Conservation (phyloP, 2,113 vertebrate genomes). For the Okapia johnstoni region DNA sequence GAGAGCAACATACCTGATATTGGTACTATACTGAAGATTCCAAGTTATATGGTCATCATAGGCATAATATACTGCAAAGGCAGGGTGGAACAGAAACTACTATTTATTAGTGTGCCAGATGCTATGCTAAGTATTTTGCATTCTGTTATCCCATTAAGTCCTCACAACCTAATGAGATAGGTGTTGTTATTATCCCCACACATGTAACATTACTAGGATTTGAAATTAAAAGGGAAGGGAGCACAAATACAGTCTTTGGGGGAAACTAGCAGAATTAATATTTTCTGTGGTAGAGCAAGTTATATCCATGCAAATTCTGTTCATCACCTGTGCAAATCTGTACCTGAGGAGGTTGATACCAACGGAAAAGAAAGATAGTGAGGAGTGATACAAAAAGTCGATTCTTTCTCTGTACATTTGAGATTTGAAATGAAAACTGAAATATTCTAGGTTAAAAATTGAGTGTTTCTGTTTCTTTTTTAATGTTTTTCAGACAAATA, state of each 20-base stretch:
- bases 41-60: neutral
- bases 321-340: neutral
- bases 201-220: neutral
- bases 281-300: neutral
- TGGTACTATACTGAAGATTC: neutral
- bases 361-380: neutral
- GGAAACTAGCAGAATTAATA: neutral
- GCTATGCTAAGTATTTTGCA: neutral
- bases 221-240: neutral
- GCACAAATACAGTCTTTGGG: neutral
- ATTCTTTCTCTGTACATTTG: neutral
- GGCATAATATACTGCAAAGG: neutral
- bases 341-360: neutral
- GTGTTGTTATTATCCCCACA: neutral
- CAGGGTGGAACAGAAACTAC: neutral
- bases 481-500: neutral
- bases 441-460: neutral
- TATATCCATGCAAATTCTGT: constrained; percentile 1
- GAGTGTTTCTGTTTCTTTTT: neutral
- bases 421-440: neutral
- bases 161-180: neutral
- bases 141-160: neutral
- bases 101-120: neutral
- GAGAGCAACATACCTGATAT: neutral
- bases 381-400: neutral